phyloP scores from a whole-genome alignment of 2,888 invertebrate genomes.

The Ichneumon xanthorius region DNA sequence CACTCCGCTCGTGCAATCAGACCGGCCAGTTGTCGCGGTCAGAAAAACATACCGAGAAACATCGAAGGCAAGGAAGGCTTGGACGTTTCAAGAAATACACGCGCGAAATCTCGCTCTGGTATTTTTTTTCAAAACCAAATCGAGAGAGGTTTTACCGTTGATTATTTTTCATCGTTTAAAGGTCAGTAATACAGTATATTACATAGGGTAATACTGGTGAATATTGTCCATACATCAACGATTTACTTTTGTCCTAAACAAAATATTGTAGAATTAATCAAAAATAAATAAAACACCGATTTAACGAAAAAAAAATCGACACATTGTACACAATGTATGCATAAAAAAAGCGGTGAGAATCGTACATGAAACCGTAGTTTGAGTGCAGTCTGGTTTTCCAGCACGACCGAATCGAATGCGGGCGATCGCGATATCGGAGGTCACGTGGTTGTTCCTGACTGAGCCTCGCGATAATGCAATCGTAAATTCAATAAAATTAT shows the following conservation, averaged over 20 bases:
- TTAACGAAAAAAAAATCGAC: not conserved
- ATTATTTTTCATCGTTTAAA: not conserved
- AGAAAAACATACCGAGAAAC: not conserved
- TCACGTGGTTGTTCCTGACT: not conserved
- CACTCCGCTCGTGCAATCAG: not conserved
- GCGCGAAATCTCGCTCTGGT: not conserved
- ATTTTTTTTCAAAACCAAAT: not conserved
- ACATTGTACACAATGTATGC: not conserved
- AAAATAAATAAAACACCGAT: not conserved
- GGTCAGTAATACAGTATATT: not conserved
- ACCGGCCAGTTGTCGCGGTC: not conserved
- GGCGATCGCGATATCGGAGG: slow-evolving; percentile 4
- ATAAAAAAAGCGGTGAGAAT: not conserved
- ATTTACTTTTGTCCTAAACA: not conserved
- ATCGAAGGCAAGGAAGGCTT: not conserved
- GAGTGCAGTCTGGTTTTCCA: not conserved
- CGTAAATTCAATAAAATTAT: slow-evolving; percentile 8
- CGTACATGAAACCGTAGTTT: not conserved
- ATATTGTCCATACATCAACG: too few relatives aligned
- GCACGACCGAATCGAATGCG: slow-evolving; percentile 8
- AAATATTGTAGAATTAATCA: not conserved
- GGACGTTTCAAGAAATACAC: not conserved
- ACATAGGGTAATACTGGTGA: not conserved
- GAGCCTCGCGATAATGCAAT: not conserved
- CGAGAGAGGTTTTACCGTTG: not conserved